Conservation (phyloP, 2,888 invertebrate species). For the Danaus chrysippus region DNA sequence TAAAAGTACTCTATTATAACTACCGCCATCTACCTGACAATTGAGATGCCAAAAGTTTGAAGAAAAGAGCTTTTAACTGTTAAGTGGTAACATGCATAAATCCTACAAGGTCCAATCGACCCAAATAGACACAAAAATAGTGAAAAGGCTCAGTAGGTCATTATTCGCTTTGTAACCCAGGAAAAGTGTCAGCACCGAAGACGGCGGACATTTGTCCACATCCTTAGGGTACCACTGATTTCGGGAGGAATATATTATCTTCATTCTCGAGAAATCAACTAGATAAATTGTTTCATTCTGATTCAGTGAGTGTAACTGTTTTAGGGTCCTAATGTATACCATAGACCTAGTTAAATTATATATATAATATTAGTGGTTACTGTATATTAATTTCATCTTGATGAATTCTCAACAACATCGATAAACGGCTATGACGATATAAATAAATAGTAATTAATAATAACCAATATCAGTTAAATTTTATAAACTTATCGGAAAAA, state of each 20-base stretch:
- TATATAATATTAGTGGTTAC: not conserved
- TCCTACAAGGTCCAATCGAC: constrained; percentile 71
- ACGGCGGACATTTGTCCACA: constrained; percentile 72
- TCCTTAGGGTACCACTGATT: constrained; percentile 72
- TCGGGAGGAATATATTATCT: constrained; percentile 64
- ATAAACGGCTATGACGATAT: no score
- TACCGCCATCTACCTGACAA: constrained; percentile 12
- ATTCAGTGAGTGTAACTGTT: constrained; percentile 32
- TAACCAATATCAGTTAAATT: no score
- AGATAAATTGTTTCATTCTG: constrained; percentile 56
- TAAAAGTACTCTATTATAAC: constrained; percentile 4
- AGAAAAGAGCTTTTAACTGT: constrained; percentile 69
- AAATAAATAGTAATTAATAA: no score
- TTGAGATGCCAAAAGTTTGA: constrained; percentile 20
- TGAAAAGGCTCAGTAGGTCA: constrained; percentile 68
- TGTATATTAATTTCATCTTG: not conserved
- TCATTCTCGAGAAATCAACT: constrained; percentile 63
- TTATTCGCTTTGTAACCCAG: constrained; percentile 69
- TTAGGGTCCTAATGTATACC: constrained; percentile 1
- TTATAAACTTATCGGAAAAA: no score
- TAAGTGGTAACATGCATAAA: constrained; percentile 61
- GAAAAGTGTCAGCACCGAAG: constrained; percentile 68
- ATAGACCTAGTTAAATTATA: constrained; percentile 9
- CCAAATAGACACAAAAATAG: constrained; percentile 76
- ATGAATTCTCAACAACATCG: no score